Conservation (phyloP, 2,113 vertebrate species). For the Stigmatopora argus region DNA sequence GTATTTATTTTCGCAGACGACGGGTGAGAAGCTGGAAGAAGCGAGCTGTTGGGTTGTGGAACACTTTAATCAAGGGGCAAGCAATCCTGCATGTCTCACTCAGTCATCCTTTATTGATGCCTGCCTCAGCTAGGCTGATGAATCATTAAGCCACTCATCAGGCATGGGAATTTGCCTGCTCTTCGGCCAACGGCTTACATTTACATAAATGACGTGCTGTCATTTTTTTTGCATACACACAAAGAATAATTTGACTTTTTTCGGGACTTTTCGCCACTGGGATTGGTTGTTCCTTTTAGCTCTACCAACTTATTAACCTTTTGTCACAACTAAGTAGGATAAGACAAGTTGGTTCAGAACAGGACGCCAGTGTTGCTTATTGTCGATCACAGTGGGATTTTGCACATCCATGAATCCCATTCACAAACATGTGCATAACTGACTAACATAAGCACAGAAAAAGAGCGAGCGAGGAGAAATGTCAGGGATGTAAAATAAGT, state of each 20-base stretch:
- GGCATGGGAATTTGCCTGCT: constrained; percentile 65
- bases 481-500: constrained; percentile 20
- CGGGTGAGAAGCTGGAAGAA: constrained; percentile 53
- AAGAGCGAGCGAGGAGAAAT: constrained; percentile 5
- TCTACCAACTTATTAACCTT: constrained; percentile 12
- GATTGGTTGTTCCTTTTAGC: background rate
- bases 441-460: constrained; percentile 10
- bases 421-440: background rate
- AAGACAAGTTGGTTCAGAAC: constrained; percentile 11
- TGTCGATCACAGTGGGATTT: constrained; percentile 12
- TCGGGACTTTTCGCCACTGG: background rate
- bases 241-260: constrained; percentile 16
- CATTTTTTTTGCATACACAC: constrained; percentile 41
- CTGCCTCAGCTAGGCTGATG: constrained; percentile 66
- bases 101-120: constrained; percentile 73
- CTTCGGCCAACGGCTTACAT: constrained; percentile 58
- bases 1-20: constrained; percentile 37
- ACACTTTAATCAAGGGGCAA: constrained; percentile 71
- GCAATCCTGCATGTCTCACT: constrained; percentile 68
- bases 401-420: constrained; percentile 13
- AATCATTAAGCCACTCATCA: constrained; percentile 72
- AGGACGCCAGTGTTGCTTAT: constrained; percentile 14
- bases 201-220: constrained; percentile 65
- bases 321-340: constrained; percentile 14
- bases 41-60: constrained; percentile 62